Conservation (phyloP, 2,888 invertebrate genomes). For the Drosophila kuntzei region DNA sequence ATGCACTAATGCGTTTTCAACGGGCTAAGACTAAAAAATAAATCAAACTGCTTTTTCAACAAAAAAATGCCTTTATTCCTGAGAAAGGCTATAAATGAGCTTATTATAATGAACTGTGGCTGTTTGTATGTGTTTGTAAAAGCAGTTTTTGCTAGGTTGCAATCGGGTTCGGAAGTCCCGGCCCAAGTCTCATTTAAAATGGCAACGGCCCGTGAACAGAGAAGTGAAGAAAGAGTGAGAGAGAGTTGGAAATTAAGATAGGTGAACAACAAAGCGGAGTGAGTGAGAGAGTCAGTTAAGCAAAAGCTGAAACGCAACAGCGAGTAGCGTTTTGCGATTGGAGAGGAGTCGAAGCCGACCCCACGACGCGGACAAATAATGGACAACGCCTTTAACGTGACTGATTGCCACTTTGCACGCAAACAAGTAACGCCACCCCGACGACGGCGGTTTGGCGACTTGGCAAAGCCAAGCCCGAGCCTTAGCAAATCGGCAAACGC, state of each 20-base stretch:
- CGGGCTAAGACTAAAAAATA: neutral
- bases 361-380: slow-evolving; percentile 52
- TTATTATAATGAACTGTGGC: slow-evolving; percentile 53
- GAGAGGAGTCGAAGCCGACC: slow-evolving; percentile 64
- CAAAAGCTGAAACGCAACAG: slow-evolving; percentile 54
- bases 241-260: slow-evolving; percentile 17
- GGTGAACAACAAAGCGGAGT: slow-evolving; percentile 6
- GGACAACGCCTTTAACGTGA: slow-evolving; percentile 76
- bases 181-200: slow-evolving; percentile 52
- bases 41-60: slow-evolving; percentile 39
- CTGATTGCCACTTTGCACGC: slow-evolving; percentile 82
- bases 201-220: slow-evolving; percentile 62
- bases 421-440: slow-evolving; percentile 40
- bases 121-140: slow-evolving; percentile 13
- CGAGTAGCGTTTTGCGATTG: slow-evolving; percentile 77
- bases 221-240: slow-evolving; percentile 5
- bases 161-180: neutral
- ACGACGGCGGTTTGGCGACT: slow-evolving; percentile 26
- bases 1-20: no score
- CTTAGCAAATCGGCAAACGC: slow-evolving; percentile 14
- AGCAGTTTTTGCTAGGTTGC: slow-evolving; percentile 29
- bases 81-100: slow-evolving; percentile 54
- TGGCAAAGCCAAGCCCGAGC: slow-evolving; percentile 18
- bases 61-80: slow-evolving; percentile 22
- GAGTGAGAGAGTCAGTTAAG: slow-evolving; percentile 9